These are phyloP conservation scores for Pomacea canaliculata DNA, from an alignment of 2,888 invertebrate genomes.

Conservation along the genomic window DNA sequence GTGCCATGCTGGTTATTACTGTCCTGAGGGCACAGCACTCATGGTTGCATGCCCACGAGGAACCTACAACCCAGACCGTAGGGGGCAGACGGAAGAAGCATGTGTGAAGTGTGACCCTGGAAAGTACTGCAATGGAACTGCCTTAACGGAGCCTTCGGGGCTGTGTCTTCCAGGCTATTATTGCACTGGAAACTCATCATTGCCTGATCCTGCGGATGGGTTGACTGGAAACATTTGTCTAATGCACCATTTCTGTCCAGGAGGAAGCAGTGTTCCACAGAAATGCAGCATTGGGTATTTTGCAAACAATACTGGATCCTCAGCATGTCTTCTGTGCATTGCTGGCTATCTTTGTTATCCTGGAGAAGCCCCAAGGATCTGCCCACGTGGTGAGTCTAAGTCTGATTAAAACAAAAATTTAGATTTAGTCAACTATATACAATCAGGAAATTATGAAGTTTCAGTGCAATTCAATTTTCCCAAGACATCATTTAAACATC, in stretches of 20 bases:
- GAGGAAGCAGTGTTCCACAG: slow-evolving; percentile 49
- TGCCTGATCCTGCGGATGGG: slow-evolving; percentile 50
- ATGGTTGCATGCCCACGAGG: slow-evolving; percentile 64
- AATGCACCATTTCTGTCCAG: slow-evolving; percentile 53
- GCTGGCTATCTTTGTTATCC: slow-evolving; percentile 61
- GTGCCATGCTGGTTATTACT: slow-evolving; percentile 65
- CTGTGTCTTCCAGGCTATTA: slow-evolving; percentile 62
- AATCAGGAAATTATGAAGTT: not conserved
- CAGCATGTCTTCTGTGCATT: slow-evolving; percentile 55
- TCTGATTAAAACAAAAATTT: not conserved
- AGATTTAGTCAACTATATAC: not conserved
- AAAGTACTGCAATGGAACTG: slow-evolving; percentile 61
- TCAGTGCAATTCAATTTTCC: no score
- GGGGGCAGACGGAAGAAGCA: slow-evolving; percentile 43
- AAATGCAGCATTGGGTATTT: slow-evolving; percentile 58
- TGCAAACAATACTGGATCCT: slow-evolving; percentile 63
- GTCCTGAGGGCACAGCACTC: slow-evolving; percentile 58
- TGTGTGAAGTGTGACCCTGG: slow-evolving; percentile 65
- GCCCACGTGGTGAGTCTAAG: slow-evolving; percentile 56
- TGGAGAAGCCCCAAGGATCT: slow-evolving; percentile 55
- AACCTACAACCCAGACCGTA: slow-evolving; percentile 58
- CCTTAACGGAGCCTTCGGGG: slow-evolving; percentile 55
- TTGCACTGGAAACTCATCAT: slow-evolving; percentile 59
- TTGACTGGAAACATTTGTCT: slow-evolving; percentile 64
- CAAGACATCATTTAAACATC: no score